Evolutionary conservation across 23 tunicate species (phyloP).

Genomic region (Botrylloides violaceus): DNA sequence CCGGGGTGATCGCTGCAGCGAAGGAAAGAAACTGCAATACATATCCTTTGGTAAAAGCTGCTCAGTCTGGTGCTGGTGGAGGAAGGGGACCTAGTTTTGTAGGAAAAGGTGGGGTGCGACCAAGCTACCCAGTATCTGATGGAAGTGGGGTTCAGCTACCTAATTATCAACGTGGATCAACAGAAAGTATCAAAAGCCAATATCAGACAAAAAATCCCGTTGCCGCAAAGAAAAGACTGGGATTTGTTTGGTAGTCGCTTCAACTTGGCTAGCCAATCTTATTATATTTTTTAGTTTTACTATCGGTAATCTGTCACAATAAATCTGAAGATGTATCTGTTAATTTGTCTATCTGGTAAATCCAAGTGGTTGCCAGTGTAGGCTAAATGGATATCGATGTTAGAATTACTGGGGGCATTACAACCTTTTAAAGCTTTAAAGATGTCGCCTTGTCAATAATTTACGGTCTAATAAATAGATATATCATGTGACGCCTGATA

Average conservation of each 20-base stretch:
- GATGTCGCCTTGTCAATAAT: no score
- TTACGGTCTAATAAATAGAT: no score
- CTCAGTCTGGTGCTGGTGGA: conserved; percentile 77
- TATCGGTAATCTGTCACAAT: neutral
- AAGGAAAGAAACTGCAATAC: conserved; percentile 64
- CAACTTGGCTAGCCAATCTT: neutral
- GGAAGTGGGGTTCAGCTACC: conserved; percentile 80
- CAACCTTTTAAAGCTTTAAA: no score
- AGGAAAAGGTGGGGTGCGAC: conserved; percentile 84
- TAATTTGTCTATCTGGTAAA: no score
- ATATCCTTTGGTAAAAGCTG: conserved; percentile 75
- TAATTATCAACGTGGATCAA: conserved; percentile 46
- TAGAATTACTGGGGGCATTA: no score
- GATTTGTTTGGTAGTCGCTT: conserved; percentile 66
- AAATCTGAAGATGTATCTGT: neutral
- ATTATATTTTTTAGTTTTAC: neutral
- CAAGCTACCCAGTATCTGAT: conserved; percentile 75
- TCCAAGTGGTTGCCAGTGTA: no score
- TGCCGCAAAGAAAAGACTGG: conserved; percentile 77
- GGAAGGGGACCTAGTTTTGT: conserved; percentile 74
- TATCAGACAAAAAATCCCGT: conserved; percentile 48
- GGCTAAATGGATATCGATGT: no score
- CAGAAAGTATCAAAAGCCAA: conserved; percentile 67
- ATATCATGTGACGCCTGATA: no score
- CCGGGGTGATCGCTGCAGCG: conserved; percentile 68